Evolutionary conservation across 2,113 vertebrate genomes (phyloP).

Genomic region (Indri indri): DNA sequence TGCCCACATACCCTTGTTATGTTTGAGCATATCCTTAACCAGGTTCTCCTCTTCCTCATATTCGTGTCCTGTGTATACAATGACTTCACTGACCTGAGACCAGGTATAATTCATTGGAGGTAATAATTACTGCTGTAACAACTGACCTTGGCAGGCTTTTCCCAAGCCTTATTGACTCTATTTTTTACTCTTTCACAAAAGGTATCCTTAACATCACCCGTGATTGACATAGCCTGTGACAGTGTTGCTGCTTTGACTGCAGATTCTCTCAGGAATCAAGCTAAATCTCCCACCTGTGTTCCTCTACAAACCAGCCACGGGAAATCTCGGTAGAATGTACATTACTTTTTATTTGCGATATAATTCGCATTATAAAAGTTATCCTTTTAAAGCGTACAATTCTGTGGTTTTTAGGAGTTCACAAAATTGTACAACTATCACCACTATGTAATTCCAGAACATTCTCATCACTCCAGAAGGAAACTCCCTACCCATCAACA

Average conservation of each 20-base stretch:
- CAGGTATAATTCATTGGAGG: conserved; percentile 19
- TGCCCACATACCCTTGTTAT: background rate
- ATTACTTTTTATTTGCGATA: conserved; percentile 33
- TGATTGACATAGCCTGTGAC: background rate
- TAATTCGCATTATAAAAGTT: conserved; percentile 30
- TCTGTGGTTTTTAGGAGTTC: conserved; percentile 32
- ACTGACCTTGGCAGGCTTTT: conserved; percentile 48
- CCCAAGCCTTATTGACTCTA: conserved; percentile 40
- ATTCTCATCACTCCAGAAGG: background rate
- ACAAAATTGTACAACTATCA: background rate
- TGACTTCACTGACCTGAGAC: conserved; percentile 47
- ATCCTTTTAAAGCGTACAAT: conserved; percentile 1
- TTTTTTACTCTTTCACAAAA: conserved; percentile 52
- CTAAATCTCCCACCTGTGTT: background rate
- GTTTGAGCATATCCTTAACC: conserved; percentile 33
- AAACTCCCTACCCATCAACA: background rate
- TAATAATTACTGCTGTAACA: conserved; percentile 55
- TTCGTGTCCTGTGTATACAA: conserved; percentile 47
- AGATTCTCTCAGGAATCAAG: conserved; percentile 14
- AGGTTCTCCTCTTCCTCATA: conserved; percentile 47
- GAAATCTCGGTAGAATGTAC: conserved; percentile 23
- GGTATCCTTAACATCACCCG: background rate
- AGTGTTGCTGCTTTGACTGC: background rate
- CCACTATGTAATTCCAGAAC: background rate
- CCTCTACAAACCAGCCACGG: conserved; percentile 17